Conservation (phyloP, 2,888 invertebrate genomes). For the Galeopsomyia nigrocyanea region DNA sequence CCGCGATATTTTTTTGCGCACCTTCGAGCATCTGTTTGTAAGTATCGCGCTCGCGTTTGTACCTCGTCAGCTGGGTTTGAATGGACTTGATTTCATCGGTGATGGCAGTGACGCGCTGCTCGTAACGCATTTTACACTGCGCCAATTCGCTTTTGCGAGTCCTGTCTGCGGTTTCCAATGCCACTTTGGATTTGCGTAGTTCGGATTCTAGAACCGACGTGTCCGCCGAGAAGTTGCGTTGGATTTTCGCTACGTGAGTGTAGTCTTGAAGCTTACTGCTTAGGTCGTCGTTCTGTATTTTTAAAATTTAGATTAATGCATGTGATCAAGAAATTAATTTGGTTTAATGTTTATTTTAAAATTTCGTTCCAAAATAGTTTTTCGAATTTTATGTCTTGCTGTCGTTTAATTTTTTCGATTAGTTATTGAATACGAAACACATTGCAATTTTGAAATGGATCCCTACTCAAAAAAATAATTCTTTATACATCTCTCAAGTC, state of each 20-base stretch:
- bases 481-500: no score
- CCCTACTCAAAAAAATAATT: no score
- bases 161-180: constrained; percentile 78
- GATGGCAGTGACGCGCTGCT: constrained; percentile 85
- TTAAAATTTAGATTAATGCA: no score
- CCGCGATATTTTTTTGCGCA: constrained; percentile 86
- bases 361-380: no score
- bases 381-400: no score
- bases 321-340: no score
- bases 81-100: constrained; percentile 86
- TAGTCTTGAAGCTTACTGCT: constrained; percentile 86
- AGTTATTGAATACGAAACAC: no score
- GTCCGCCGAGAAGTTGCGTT: constrained; percentile 83
- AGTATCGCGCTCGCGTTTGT: constrained; percentile 89
- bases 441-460: no score
- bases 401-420: no score
- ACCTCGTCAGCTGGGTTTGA: constrained; percentile 82
- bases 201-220: constrained; percentile 83
- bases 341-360: no score
- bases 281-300: constrained; percentile 80
- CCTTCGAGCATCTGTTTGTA: constrained; percentile 92
- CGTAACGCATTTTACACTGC: constrained; percentile 86
- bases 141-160: constrained; percentile 83
- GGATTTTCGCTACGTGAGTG: constrained; percentile 86
- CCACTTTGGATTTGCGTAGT: constrained; percentile 77